These are phyloP conservation scores for Leontopithecus rosalia DNA, from an alignment of 2,797 vertebrate species.

Conservation along the genomic window DNA sequence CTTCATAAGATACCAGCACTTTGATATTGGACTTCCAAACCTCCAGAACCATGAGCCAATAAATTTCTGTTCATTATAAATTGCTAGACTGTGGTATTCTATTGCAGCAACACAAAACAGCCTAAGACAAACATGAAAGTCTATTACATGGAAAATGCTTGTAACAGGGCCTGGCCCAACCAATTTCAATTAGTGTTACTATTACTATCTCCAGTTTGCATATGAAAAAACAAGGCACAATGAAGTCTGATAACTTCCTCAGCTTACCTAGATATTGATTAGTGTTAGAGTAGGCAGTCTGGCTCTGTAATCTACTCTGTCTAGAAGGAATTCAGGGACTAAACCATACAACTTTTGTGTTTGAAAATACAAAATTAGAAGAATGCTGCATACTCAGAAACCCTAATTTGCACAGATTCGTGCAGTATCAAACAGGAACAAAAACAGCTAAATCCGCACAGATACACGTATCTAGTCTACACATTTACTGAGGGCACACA, in stretches of 20 bases:
- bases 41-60: background rate
- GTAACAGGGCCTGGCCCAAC: background rate
- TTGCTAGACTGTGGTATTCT: background rate
- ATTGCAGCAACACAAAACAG: background rate
- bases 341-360: background rate
- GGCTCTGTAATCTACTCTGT: background rate
- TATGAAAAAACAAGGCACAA: background rate
- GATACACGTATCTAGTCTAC: background rate
- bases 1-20: background rate
- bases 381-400: background rate
- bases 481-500: background rate
- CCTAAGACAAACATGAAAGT: background rate
- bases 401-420: background rate
- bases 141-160: background rate
- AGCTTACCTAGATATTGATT: background rate
- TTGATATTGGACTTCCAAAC: background rate
- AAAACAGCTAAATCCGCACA: background rate
- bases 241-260: background rate
- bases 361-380: conserved; percentile 8
- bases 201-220: background rate
- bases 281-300: background rate
- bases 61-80: background rate
- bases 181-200: background rate
- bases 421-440: background rate
- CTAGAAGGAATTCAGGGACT: background rate